phyloP scores from a whole-genome alignment of 2,888 invertebrate genomes.

The Masnerella sp. region DNA sequence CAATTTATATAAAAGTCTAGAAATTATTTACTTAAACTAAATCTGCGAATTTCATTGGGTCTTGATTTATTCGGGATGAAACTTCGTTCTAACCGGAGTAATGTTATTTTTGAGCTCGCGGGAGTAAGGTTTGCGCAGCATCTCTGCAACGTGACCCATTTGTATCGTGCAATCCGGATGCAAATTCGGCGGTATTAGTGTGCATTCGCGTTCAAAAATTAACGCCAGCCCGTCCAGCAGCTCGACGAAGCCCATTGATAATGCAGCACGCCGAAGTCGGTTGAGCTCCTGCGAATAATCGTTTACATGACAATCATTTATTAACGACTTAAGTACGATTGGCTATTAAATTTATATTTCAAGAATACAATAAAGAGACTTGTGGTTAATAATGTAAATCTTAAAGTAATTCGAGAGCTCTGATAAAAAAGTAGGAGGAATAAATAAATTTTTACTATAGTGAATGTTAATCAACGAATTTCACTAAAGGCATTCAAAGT shows the following conservation, averaged over 20 bases:
- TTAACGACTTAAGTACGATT: no score
- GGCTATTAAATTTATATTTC: no score
- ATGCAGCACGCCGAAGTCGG: conserved; percentile 91
- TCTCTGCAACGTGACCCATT: conserved; percentile 91
- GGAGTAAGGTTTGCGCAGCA: conserved; percentile 84
- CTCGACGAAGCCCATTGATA: conserved; percentile 94
- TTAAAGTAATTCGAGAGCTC: no score
- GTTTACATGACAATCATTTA: background rate
- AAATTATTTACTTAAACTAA: no score
- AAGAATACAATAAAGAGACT: no score
- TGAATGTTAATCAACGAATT: no score
- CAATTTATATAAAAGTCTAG: no score
- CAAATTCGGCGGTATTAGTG: conserved; percentile 85
- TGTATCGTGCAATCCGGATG: conserved; percentile 94
- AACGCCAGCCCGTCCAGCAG: conserved; percentile 90
- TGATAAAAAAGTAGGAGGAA: no score
- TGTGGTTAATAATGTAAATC: no score
- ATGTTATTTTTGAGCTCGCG: conserved; percentile 79
- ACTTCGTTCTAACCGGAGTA: conserved; percentile 78
- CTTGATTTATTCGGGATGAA: conserved; percentile 71
- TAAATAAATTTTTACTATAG: no score
- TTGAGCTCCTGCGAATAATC: conserved; percentile 87
- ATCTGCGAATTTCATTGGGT: no score
- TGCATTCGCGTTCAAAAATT: conserved; percentile 93
- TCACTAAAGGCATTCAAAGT: no score